Evolutionary conservation across 2,888 invertebrate genomes (phyloP).

Genomic region (Ganaspis brasiliensis): DNA sequence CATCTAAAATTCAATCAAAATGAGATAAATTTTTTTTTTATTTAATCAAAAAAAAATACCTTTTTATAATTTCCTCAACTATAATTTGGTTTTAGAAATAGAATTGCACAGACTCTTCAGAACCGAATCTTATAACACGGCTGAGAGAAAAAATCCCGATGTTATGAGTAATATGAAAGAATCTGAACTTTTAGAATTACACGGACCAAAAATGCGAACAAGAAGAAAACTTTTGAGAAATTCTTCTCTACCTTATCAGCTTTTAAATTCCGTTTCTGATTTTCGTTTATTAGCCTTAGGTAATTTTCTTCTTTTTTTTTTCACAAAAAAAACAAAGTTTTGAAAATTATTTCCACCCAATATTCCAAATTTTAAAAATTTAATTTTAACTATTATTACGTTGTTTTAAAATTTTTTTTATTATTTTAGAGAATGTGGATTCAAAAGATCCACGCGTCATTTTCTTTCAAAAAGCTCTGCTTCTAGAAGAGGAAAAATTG

Average conservation of each 20-base stretch:
- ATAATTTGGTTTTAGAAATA: constrained; percentile 83
- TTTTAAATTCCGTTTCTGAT: constrained; percentile 83
- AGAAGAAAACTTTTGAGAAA: constrained; percentile 83
- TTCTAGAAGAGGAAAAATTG: constrained; percentile 83
- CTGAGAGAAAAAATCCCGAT: constrained; percentile 78
- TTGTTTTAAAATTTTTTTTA: too few species aligned
- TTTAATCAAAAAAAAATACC: constrained; percentile 7
- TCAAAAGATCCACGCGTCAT: constrained; percentile 80
- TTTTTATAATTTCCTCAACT: too few species aligned
- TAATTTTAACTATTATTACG: too few species aligned
- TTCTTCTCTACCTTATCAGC: constrained; percentile 84
- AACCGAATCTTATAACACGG: constrained; percentile 84
- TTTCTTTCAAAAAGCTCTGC: constrained; percentile 82
- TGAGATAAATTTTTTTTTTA: not conserved
- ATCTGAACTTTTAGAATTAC: constrained; percentile 82
- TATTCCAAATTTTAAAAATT: not conserved
- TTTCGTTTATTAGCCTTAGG: constrained; percentile 83
- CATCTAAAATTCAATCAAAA: too few species aligned
- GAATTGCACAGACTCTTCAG: constrained; percentile 85
- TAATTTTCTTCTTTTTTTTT: constrained; percentile 46
- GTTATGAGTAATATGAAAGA: constrained; percentile 78
- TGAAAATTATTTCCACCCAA: constrained; percentile 3
- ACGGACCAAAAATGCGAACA: constrained; percentile 82
- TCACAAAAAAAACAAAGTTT: too few species aligned
- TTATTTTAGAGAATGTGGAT: constrained; percentile 53